phyloP scores from a whole-genome alignment of 2,888 invertebrate genomes.

The Napeogenes inachia region DNA sequence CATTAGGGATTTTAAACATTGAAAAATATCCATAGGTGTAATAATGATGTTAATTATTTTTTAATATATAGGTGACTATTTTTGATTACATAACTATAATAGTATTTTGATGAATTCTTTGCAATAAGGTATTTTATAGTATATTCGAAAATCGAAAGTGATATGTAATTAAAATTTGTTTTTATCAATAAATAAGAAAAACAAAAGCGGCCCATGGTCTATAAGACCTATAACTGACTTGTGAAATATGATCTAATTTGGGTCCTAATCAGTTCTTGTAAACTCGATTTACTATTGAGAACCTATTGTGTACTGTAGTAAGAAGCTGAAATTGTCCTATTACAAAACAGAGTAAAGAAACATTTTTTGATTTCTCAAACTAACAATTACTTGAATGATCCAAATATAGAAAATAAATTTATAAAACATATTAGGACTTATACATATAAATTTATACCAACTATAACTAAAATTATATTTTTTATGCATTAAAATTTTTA shows the following conservation, averaged over 20 bases:
- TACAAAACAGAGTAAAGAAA: not conserved
- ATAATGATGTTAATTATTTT: no score
- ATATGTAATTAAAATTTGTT: no score
- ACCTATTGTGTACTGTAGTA: slow-evolving; percentile 38
- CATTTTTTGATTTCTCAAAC: not conserved
- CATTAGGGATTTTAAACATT: not conserved
- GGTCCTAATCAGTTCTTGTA: slow-evolving; percentile 65
- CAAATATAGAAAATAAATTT: no score
- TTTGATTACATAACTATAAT: no score
- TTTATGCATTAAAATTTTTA: not conserved
- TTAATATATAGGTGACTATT: no score
- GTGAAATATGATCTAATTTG: slow-evolving; percentile 70
- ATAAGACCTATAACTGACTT: slow-evolving; percentile 53
- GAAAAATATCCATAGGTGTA: not conserved
- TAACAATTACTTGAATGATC: no score
- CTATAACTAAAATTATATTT: not conserved
- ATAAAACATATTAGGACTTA: no score
- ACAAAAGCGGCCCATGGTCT: slow-evolving; percentile 22
- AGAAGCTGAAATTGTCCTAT: slow-evolving; percentile 30
- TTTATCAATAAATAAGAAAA: not conserved
- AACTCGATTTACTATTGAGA: slow-evolving; percentile 64
- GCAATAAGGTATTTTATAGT: no score
- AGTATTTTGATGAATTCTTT: no score
- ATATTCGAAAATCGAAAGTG: not conserved
- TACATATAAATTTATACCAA: no score